These are phyloP conservation scores for Arrhopalites spinosus DNA, from an alignment of 2,888 invertebrate genomes.

Conservation along the genomic window DNA sequence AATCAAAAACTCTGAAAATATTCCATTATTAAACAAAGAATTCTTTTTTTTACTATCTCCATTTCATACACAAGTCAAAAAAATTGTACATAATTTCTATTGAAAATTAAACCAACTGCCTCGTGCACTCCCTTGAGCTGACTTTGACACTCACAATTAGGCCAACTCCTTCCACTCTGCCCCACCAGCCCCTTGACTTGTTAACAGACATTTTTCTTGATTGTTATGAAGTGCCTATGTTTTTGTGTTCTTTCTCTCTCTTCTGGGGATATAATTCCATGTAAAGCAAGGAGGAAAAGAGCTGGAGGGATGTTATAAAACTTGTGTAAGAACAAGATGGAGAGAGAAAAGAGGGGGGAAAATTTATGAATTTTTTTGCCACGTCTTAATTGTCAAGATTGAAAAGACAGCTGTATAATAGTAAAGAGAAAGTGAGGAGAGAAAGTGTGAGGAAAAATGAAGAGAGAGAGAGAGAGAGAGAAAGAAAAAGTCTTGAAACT, in stretches of 20 bases:
- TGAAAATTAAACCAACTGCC: neutral
- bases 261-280: neutral
- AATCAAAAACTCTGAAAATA: too few species aligned
- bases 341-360: neutral
- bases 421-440: slow-evolving; percentile 7
- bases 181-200: slow-evolving; percentile 20
- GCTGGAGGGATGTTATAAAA: neutral
- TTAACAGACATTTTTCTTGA: slow-evolving; percentile 19
- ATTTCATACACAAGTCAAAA: too few species aligned
- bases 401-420: slow-evolving; percentile 31
- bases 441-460: slow-evolving; percentile 20
- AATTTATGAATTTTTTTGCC: slow-evolving; percentile 32
- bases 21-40: too few species aligned
- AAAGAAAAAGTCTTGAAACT: slow-evolving; percentile 23
- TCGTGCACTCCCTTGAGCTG: neutral
- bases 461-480: slow-evolving; percentile 20
- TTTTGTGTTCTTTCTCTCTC: neutral
- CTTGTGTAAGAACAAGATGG: neutral
- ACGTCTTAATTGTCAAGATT: slow-evolving; percentile 31
- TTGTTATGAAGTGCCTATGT: neutral
- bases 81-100: too few species aligned
- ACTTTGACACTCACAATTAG: slow-evolving; percentile 19
- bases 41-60: neutral
- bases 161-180: neutral
- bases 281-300: neutral